Base-by-base conservation (phyloP, 2,888 invertebrate species). In the Argyra leucocephala region DNA sequence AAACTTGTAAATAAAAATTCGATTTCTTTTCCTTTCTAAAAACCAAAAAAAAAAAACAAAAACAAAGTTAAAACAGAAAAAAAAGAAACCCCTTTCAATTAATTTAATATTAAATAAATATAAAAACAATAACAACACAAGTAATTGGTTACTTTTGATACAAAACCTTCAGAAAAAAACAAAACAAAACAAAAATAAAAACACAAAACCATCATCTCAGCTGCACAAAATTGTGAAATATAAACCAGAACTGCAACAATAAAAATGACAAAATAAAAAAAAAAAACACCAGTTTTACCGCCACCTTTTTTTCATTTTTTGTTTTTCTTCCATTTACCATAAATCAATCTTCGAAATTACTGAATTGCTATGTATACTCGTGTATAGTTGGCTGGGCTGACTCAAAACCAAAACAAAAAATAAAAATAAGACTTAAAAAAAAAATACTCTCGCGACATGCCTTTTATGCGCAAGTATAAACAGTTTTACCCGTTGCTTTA, bases 21-120 rank as follows among this genome's bases (percentile, higher is more conserved):
- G 48, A 48, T 48, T 48, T 48, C 48, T 48, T 48, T 48, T 48
- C 18, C 48, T 48, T 48, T 48, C 48, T 48, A 48, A 12, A 48
- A 2, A 10, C n/a, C n/a, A n/a, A n/a, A n/a, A n/a, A 31, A 31
- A 10, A 31, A 31, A 31, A 31, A 31, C 5, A 31, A 7, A 31
- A 31, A 10, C 31, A 31, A 31, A 31, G 31, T 7, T 7, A 31
- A 31, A 31, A 31, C 10, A 7, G 10, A 7, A 7, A 7, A 10
- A 18, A 2, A 48, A 48, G n/a, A 48, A 48, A 48, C 15, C 48
- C 48, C 48, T 48, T 48, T 48, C 48, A 48, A 48, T 48, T 48
- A 48, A 48, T 18, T 18, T 37, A 3, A 18, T 48, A 18, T 48
- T 48, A n/a, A n/a, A n/a, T n/a, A n/a, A n/a, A n/a, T n/a, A n/a